A percentile compares a stretch with the other conserved stretches of the same genome.
Conservation (phyloP, 2,113 vertebrate genomes). For the Prolemur simus region DNA sequence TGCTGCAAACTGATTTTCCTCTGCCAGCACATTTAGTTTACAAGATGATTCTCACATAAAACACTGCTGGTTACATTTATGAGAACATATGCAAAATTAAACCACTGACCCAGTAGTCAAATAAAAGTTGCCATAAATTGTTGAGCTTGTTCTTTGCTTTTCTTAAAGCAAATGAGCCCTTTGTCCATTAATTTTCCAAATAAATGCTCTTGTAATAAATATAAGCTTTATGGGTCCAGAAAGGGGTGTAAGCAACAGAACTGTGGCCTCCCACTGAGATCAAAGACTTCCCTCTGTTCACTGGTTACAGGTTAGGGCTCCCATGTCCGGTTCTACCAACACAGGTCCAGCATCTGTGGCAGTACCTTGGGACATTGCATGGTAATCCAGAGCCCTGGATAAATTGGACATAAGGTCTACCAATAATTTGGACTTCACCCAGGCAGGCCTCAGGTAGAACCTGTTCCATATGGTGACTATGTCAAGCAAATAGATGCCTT, state of each 20-base stretch:
- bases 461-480: neutral
- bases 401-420: constrained; percentile 58
- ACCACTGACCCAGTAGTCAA: constrained; percentile 63
- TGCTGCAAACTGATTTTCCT: constrained; percentile 39
- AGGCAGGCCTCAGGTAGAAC: constrained; percentile 48
- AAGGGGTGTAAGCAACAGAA: neutral
- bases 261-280: neutral
- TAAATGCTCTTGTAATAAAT: constrained; percentile 49
- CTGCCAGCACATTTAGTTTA: constrained; percentile 66
- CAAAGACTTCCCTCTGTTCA: neutral
- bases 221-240: neutral
- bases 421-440: constrained; percentile 42
- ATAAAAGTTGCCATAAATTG: constrained; percentile 67
- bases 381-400: neutral
- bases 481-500: neutral
- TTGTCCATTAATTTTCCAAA: constrained; percentile 50
- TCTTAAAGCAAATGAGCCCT: constrained; percentile 41
- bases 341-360: neutral
- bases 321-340: neutral
- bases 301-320: neutral
- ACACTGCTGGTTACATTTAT: constrained; percentile 65
- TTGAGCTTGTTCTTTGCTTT: constrained; percentile 50
- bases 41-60: constrained; percentile 59
- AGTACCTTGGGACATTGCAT: neutral
- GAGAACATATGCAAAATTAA: constrained; percentile 70